phyloP scores from a whole-genome alignment of 1,140 invertebrate species.

The Zaprionus camerounensis region DNA sequence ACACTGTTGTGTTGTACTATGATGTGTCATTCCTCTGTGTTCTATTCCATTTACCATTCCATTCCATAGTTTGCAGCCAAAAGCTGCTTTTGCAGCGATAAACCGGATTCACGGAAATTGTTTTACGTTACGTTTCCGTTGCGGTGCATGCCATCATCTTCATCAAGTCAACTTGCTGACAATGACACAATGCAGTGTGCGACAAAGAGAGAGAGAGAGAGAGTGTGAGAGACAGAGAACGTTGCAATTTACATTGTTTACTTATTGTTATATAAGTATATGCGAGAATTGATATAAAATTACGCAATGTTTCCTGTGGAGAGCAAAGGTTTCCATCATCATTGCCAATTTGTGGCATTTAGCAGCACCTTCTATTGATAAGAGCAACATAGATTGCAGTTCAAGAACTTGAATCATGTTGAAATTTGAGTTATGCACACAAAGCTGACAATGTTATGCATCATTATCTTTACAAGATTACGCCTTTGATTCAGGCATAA shows the following conservation, averaged over 20 bases:
- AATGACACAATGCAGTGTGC: conserved; percentile 1
- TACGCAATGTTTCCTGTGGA: conserved; percentile 18
- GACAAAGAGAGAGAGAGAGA: not conserved
- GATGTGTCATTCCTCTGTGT: not conserved
- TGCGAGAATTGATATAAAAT: conserved; percentile 25
- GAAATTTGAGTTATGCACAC: not conserved
- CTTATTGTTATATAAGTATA: not conserved
- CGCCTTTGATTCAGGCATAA: not conserved
- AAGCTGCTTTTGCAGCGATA: conserved; percentile 30
- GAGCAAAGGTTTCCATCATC: conserved; percentile 21
- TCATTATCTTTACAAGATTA: not conserved
- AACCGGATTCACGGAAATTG: conserved; percentile 65
- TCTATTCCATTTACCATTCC: conserved; percentile 1
- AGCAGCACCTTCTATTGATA: conserved; percentile 14
- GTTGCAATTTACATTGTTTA: not conserved
- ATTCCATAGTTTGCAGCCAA: not conserved
- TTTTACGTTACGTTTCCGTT: conserved; percentile 48
- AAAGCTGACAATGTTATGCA: not conserved
- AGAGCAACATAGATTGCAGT: conserved; percentile 16
- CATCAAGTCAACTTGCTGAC: conserved; percentile 36
- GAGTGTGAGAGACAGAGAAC: not conserved
- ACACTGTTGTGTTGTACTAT: not conserved
- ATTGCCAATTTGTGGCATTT: conserved; percentile 6
- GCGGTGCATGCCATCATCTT: conserved; percentile 23
- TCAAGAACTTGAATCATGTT: not conserved